Conservation (phyloP, 92 coral and sea anemone species). For the Bergia puertoricense region DNA sequence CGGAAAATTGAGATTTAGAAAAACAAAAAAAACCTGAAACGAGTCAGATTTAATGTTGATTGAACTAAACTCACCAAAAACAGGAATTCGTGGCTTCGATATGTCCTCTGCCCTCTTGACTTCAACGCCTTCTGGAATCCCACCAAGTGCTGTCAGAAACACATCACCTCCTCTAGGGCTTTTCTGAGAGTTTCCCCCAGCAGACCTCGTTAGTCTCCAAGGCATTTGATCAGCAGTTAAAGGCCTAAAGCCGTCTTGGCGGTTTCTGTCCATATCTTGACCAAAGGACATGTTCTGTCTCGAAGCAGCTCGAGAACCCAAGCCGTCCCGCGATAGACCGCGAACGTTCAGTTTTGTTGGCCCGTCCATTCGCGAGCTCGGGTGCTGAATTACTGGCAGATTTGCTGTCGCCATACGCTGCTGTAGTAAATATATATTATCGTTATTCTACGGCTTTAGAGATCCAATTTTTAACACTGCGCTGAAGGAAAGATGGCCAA, state of each 20-base stretch:
- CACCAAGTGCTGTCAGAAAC: conserved; percentile 66
- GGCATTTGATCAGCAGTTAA: conserved; percentile 97
- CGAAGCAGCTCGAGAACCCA: conserved; percentile 73
- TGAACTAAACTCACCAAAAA: conserved; percentile 74
- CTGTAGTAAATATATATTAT: neutral
- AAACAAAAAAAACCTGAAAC: neutral
- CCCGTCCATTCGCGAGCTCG: conserved; percentile 80
- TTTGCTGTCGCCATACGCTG: conserved; percentile 89
- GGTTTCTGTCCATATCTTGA: conserved; percentile 67
- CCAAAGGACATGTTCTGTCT: conserved; percentile 82
- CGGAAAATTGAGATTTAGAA: conserved; percentile 1
- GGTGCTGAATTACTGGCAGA: conserved; percentile 88
- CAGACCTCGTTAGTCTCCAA: conserved; percentile 91
- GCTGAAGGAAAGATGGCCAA: neutral
- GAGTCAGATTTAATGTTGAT: neutral
- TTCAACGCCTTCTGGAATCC: conserved; percentile 96
- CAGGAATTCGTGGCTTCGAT: conserved; percentile 85
- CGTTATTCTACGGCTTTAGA: neutral
- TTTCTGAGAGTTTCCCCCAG: conserved; percentile 54
- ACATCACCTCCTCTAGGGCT: conserved; percentile 73
- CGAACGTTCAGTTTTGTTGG: conserved; percentile 81
- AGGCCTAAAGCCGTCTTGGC: conserved; percentile 80
- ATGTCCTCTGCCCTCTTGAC: conserved; percentile 89
- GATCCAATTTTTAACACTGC: neutral
- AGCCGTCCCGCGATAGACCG: conserved; percentile 87